phyloP scores from a whole-genome alignment of 2,797 vertebrate species.

The Acipenser ruthenus region DNA sequence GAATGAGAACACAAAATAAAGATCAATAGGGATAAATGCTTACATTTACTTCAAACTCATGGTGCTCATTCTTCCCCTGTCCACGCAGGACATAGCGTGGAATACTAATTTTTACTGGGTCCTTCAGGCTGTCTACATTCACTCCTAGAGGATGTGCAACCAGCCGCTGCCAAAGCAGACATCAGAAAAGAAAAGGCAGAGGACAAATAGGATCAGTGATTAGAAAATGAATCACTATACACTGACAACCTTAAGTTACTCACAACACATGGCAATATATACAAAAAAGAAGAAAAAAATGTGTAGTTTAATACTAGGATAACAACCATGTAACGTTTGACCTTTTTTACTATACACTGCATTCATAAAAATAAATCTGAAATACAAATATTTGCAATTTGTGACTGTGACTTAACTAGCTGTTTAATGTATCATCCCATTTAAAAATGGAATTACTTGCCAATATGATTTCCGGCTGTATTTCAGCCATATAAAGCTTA shows the following conservation, averaged over 20 bases:
- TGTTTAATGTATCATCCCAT: too few relatives aligned
- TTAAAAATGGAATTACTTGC: too few relatives aligned
- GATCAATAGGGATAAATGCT: conserved; percentile 31
- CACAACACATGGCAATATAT: too few relatives aligned
- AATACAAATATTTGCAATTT: too few relatives aligned
- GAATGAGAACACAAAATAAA: conserved; percentile 1
- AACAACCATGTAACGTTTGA: too few relatives aligned
- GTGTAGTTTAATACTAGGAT: too few relatives aligned
- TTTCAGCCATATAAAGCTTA: too few relatives aligned
- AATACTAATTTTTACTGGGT: conserved; percentile 80
- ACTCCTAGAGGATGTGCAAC: conserved; percentile 53
- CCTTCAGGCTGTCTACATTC: conserved; percentile 58
- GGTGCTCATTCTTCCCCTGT: conserved; percentile 94
- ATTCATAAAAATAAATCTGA: too few relatives aligned
- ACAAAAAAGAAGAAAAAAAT: too few relatives aligned
- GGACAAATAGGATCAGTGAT: conserved; percentile 49
- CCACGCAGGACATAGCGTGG: conserved; percentile 88
- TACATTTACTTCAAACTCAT: conserved; percentile 96
- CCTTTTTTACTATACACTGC: too few relatives aligned
- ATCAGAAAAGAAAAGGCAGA: conserved; percentile 52
- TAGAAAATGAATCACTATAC: conserved; percentile 18
- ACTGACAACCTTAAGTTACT: neutral
- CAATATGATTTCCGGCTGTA: too few relatives aligned
- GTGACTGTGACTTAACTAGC: too few relatives aligned
- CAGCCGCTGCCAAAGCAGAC: conserved; percentile 50